Conservation (phyloP, 2,113 vertebrate species). For the Ailuropoda melanoleuca region DNA sequence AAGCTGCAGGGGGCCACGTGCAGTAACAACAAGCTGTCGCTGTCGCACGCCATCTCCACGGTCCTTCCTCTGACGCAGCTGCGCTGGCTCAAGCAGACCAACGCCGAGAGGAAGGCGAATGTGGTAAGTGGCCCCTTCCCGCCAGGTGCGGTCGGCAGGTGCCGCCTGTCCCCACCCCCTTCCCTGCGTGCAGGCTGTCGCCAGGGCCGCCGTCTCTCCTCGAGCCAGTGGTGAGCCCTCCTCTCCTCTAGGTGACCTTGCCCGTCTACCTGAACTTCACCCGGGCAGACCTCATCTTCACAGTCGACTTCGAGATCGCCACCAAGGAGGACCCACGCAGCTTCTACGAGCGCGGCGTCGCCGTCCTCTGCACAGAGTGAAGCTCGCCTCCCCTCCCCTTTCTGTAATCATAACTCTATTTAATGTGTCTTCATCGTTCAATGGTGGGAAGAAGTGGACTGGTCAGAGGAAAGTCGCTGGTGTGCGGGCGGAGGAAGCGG, state of each 20-base stretch:
- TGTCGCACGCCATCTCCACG: slow-evolving; percentile 95
- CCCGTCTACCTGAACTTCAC: slow-evolving; percentile 99
- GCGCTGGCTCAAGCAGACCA: slow-evolving; percentile 94
- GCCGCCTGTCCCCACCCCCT: rapidly evolving
- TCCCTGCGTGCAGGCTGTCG: not conserved
- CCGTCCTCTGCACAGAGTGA: slow-evolving; percentile 96
- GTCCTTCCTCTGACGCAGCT: slow-evolving; percentile 96
- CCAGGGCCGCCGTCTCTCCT: not conserved
- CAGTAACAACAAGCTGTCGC: slow-evolving; percentile 95
- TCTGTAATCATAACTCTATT: not conserved
- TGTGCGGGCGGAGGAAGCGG: not conserved
- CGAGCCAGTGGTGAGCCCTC: not conserved
- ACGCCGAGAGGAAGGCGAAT: slow-evolving; percentile 91
- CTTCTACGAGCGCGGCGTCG: slow-evolving; percentile 98
- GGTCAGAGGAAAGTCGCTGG: not conserved
- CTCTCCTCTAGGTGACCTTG: slow-evolving; percentile 90
- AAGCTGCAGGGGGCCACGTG: slow-evolving; percentile 97
- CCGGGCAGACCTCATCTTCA: slow-evolving; percentile 97
- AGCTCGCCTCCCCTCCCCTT: rapidly evolving
- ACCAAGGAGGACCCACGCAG: slow-evolving; percentile 96
- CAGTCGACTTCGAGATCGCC: slow-evolving; percentile 97
- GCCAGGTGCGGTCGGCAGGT: rapidly evolving
- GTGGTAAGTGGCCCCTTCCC: slow-evolving; percentile 85
- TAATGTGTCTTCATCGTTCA: not conserved
- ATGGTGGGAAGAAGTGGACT: not conserved